Conservation (phyloP, 2,113 vertebrate genomes). For the Albula glossodonta region DNA sequence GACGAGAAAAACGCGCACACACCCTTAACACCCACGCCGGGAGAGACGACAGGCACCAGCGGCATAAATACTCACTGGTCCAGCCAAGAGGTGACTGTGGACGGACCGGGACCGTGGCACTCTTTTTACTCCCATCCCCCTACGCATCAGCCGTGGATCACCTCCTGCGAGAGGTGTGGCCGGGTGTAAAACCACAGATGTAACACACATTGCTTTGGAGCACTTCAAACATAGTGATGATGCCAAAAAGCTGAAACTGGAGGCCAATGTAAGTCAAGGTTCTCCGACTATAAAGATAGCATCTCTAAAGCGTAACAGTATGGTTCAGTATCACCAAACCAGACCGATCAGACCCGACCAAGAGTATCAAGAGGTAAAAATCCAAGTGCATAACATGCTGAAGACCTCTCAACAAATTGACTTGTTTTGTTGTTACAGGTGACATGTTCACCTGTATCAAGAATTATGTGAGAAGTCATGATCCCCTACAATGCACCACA, state of each 20-base stretch:
- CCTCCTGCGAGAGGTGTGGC: neutral
- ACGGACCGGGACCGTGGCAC: neutral
- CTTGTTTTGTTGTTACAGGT: no score
- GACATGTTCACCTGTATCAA: no score
- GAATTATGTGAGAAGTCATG: neutral
- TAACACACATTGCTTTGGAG: neutral
- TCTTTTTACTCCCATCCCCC: neutral
- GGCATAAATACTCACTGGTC: neutral
- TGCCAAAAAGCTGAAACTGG: neutral
- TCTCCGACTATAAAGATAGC: neutral
- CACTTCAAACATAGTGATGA: neutral
- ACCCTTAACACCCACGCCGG: constrained; percentile 1
- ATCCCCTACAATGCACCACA: neutral
- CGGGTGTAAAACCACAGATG: neutral
- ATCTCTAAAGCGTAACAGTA: neutral
- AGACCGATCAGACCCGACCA: no score
- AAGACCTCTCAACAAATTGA: no score
- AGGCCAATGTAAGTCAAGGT: neutral
- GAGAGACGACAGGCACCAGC: constrained; percentile 1
- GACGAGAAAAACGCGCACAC: neutral
- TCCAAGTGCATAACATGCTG: no score
- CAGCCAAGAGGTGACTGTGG: neutral
- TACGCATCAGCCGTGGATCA: neutral
- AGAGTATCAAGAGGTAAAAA: no score
- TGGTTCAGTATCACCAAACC: neutral